Base-by-base conservation (phyloP, 92 coral and sea anemone genomes). In the Nematostella vectensis region DNA sequence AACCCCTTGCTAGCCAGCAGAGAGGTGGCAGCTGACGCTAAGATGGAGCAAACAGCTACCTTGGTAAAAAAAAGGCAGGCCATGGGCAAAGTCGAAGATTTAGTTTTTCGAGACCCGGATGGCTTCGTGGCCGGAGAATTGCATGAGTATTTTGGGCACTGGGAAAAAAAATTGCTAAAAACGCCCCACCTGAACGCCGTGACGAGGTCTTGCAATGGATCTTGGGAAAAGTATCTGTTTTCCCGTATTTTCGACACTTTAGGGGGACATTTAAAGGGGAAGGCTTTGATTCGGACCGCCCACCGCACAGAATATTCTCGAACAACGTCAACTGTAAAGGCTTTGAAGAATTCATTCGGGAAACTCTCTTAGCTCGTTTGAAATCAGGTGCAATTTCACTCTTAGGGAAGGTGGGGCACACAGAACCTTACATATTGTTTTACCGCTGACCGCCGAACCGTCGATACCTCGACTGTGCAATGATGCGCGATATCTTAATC, bases 211-310 rank as follows among this genome's bases (percentile, higher is more conserved):
- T 62, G 28, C 25, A 33, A 8, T 71, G 78, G 79, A 48, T 49
- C 28, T 3, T 30, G 38, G 25, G 57, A 23, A 44, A 53, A 39
- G 71, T 72, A 19, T 55, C 65, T 24, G 18, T 72, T 11, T 55
- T 63, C 37, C 78, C 65, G 6, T 72, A 39, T 37, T 72, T 72
- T 38, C 36, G 18, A 19, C 63, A 25, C 17, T 72, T 47, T 53
- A 29, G 38, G 29, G 78, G 78, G 2, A 0, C n/a, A 20, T 72
- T 62, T 31, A 62, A 72, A 25, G 63, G 65, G 3, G 40, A 63
- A 26, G 11, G 18, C 9, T 63, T 27, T 29, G 47, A 64, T 19
- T 33, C 40, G 40, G 40, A 33, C 15, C 6, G 1, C 15, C 60
- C 61, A 6, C 61, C 70, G 3, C 28, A 26, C n/a, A 17, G 31